These are phyloP conservation scores for Anthopleura sola DNA, from an alignment of 64 coral and sea anemone genomes.

Conservation along the genomic window DNA sequence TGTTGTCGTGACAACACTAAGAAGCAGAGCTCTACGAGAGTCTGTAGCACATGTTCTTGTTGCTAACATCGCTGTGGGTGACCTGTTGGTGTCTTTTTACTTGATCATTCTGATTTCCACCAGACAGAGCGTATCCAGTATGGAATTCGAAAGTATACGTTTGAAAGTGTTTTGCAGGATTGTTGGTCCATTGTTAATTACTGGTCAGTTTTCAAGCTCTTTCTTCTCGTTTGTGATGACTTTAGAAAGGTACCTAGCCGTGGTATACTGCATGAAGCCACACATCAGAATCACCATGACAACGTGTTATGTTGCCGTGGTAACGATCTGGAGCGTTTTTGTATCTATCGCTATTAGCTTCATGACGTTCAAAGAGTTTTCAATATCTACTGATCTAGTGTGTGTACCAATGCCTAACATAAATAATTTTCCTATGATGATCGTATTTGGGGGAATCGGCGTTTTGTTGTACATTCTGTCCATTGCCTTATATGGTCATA, in stretches of 20 bases:
- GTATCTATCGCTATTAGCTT: not conserved
- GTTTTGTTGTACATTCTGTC: not conserved
- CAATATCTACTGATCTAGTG: not conserved
- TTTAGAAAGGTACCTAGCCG: not conserved
- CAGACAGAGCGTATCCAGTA: not conserved
- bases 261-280: not conserved
- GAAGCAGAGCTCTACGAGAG: not conserved
- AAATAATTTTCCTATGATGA: not conserved
- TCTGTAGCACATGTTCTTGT: not conserved
- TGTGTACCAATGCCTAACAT: not conserved
- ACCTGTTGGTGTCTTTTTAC: not conserved
- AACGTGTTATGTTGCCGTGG: not conserved
- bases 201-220: not conserved
- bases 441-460: not conserved
- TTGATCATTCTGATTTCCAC: not conserved
- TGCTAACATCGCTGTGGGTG: not conserved
- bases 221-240: not conserved
- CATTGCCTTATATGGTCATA: constrained; percentile 6
- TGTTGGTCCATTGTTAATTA: not conserved
- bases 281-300: not conserved
- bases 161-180: not conserved
- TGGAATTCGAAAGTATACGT: not conserved
- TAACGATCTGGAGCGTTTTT: not conserved
- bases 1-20: not conserved
- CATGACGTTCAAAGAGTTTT: not conserved